A percentile compares a stretch with the other conserved stretches of the same genome.
phyloP scores from a whole-genome alignment of 2,888 invertebrate species.

The Hyposoter dolosus region DNA sequence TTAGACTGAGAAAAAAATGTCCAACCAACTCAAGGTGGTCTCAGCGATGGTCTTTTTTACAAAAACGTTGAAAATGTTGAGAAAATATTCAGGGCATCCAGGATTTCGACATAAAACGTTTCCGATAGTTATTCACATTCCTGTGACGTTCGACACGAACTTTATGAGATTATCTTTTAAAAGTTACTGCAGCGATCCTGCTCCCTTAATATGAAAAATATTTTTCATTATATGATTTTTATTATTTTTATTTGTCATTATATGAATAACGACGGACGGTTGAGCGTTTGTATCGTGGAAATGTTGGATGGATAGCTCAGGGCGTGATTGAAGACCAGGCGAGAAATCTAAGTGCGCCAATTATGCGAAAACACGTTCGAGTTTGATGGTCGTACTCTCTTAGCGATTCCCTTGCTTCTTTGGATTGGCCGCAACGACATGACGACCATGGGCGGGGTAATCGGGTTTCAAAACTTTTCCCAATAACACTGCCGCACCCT shows the following conservation, averaged over 20 bases:
- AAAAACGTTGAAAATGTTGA: no score
- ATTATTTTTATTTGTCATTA: no score
- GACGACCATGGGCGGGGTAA: conserved; percentile 68
- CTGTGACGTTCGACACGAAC: no score
- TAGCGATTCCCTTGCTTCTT: conserved; percentile 55
- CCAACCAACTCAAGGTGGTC: background rate
- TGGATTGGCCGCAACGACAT: conserved; percentile 43
- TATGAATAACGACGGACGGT: conserved; percentile 11
- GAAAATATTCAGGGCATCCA: no score
- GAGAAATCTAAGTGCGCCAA: conserved; percentile 55
- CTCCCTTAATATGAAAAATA: background rate
- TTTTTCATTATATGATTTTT: no score
- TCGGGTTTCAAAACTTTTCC: conserved; percentile 75
- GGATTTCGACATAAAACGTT: no score
- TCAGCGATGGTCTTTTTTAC: no score
- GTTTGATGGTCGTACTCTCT: conserved; percentile 56
- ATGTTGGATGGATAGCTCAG: background rate
- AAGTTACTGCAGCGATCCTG: no score
- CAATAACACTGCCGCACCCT: conserved; percentile 73
- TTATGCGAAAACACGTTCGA: conserved; percentile 66
- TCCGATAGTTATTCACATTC: no score
- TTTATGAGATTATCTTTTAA: no score
- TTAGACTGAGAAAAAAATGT: background rate
- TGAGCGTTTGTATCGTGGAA: conserved; percentile 2
- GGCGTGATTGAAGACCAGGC: conserved; percentile 28